Conservation (phyloP, 1,140 invertebrate genomes). For the Plodia interpunctella region DNA sequence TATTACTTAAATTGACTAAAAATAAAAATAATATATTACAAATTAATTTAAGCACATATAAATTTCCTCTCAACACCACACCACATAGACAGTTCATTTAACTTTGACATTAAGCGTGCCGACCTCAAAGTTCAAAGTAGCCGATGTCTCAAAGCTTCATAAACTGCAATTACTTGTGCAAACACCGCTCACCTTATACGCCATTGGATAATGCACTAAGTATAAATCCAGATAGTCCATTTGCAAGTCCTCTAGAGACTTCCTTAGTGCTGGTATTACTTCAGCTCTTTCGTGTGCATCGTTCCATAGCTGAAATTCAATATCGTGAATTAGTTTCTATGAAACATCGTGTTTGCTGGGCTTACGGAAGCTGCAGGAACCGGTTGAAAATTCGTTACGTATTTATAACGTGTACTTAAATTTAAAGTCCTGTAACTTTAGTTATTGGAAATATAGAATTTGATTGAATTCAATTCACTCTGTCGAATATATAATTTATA, state of each 20-base stretch:
- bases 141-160: constrained; percentile 11
- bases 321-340: constrained; percentile 2
- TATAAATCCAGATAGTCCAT: constrained; percentile 85
- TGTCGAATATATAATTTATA: too few species aligned
- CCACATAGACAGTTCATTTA: background rate
- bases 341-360: background rate
- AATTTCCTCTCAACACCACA: too few species aligned
- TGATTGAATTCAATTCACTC: too few species aligned
- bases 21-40: too few species aligned
- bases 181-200: constrained; percentile 52
- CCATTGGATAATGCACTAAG: constrained; percentile 83
- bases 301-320: constrained; percentile 54
- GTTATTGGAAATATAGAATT: too few species aligned
- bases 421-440: too few species aligned
- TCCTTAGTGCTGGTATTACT: constrained; percentile 50
- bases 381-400: background rate
- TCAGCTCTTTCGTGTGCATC: constrained; percentile 49
- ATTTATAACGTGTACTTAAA: too few species aligned
- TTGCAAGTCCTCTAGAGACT: constrained; percentile 78
- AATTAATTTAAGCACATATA: too few species aligned
- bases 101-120: background rate
- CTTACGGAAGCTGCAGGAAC: background rate
- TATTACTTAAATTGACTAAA: too few species aligned
- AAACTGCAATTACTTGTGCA: constrained; percentile 8
- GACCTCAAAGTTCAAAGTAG: background rate